Conservation (phyloP, 2,888 invertebrate genomes). For the Athalia rosae region DNA sequence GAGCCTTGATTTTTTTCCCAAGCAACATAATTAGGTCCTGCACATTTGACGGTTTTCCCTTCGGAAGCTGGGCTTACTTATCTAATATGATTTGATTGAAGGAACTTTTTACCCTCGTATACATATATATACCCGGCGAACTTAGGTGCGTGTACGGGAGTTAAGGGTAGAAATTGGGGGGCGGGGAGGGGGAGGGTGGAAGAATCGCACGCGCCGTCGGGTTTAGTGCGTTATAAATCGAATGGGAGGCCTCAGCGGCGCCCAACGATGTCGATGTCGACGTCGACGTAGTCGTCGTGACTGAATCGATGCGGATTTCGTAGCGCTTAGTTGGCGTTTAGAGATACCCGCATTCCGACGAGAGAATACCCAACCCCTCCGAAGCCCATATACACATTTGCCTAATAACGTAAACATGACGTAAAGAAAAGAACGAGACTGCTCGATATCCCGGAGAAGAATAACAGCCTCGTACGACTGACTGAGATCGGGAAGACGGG, state of each 20-base stretch:
- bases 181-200: slow-evolving; percentile 13
- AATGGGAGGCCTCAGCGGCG: slow-evolving; percentile 37
- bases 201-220: slow-evolving; percentile 52
- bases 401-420: slow-evolving; percentile 66
- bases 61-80: slow-evolving; percentile 2
- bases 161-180: slow-evolving; percentile 8
- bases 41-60: not conserved
- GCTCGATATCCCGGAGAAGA: slow-evolving; percentile 3
- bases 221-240: slow-evolving; percentile 40
- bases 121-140: not conserved
- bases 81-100: slow-evolving; percentile 41
- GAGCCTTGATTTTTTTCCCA: too few relatives aligned
- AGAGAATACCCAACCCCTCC: slow-evolving; percentile 9
- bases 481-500: too few relatives aligned
- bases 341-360: slow-evolving; percentile 60
- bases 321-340: slow-evolving; percentile 66
- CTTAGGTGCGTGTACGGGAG: slow-evolving; percentile 7
- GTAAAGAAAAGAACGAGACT: not conserved
- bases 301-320: slow-evolving; percentile 63
- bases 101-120: slow-evolving; percentile 13
- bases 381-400: slow-evolving; percentile 56
- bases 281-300: slow-evolving; percentile 49
- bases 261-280: slow-evolving; percentile 46
- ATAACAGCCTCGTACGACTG: slow-evolving; percentile 1
- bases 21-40: too few relatives aligned